phyloP scores from a whole-genome alignment of 2,888 invertebrate genomes.

The Gonocerus acuteangulatus region DNA sequence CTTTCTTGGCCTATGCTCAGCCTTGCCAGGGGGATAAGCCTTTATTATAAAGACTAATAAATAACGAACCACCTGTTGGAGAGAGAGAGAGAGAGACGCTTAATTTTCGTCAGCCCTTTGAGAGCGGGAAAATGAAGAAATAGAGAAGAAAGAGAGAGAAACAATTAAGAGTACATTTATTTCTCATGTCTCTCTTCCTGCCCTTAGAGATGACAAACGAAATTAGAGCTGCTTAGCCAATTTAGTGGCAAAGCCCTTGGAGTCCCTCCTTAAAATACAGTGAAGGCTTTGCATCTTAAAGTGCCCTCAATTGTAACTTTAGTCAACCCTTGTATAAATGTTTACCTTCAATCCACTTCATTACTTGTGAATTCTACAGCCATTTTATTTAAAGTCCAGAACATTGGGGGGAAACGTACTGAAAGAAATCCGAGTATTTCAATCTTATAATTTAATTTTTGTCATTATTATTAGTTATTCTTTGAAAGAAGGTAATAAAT shows the following conservation, averaged over 20 bases:
- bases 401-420: background rate
- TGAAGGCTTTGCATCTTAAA: conserved; percentile 12
- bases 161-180: conserved; percentile 30
- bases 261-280: conserved; percentile 13
- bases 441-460: no score
- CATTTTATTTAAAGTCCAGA: background rate
- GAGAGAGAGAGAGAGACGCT: background rate
- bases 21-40: background rate
- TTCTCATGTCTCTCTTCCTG: conserved; percentile 1
- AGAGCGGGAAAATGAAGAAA: background rate
- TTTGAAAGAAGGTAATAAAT: no score
- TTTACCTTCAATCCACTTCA: conserved; percentile 10
- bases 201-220: background rate
- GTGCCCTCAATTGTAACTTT: background rate
- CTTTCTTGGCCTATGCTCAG: conserved; percentile 5
- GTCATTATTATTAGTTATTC: no score
- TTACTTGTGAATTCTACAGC: conserved; percentile 6
- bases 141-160: conserved; percentile 14
- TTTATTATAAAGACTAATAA: background rate
- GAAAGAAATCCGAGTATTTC: no score
- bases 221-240: conserved; percentile 12
- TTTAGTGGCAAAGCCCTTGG: background rate
- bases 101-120: background rate
- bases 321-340: conserved; percentile 10
- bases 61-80: conserved; percentile 2